Evolutionary conservation across 2,888 invertebrate genomes (phyloP).

Genomic region (Cryptosula pallasiana): DNA sequence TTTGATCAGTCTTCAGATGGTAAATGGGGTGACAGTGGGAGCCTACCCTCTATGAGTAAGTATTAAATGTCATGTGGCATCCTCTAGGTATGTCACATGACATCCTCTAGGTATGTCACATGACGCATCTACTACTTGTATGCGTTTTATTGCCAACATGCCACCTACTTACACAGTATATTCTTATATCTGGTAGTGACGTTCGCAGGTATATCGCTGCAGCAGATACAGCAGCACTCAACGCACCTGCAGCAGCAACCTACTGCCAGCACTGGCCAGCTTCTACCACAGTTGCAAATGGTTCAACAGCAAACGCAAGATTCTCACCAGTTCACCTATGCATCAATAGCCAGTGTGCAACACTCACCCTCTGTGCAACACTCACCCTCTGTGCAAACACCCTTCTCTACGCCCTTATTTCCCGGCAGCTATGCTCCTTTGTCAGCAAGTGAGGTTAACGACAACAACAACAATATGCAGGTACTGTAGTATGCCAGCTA

Average conservation of each 20-base stretch:
- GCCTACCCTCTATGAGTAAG: slow-evolving; percentile 15
- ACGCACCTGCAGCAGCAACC: slow-evolving; percentile 1
- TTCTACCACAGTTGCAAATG: not conserved
- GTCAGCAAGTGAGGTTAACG: too few species aligned
- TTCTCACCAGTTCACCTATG: not conserved
- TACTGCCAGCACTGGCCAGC: not conserved
- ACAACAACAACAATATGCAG: too few species aligned
- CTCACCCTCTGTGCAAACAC: not conserved
- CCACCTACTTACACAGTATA: not conserved
- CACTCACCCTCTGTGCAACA: not conserved
- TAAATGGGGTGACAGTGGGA: not conserved
- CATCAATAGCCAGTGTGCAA: not conserved
- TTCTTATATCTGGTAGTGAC: too few species aligned
- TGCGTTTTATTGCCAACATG: not conserved
- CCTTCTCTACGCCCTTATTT: not conserved
- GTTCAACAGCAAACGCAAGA: not conserved
- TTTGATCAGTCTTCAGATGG: not conserved
- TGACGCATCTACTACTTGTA: too few species aligned
- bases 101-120: too few species aligned
- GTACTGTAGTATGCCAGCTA: not conserved
- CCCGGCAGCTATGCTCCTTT: not conserved
- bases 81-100: too few species aligned
- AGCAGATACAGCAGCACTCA: slow-evolving; percentile 16
- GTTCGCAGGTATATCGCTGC: slow-evolving; percentile 13
- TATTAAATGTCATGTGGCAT: too few species aligned